Conservation (phyloP, 2,113 vertebrate genomes). For the Tinamus guttatus region DNA sequence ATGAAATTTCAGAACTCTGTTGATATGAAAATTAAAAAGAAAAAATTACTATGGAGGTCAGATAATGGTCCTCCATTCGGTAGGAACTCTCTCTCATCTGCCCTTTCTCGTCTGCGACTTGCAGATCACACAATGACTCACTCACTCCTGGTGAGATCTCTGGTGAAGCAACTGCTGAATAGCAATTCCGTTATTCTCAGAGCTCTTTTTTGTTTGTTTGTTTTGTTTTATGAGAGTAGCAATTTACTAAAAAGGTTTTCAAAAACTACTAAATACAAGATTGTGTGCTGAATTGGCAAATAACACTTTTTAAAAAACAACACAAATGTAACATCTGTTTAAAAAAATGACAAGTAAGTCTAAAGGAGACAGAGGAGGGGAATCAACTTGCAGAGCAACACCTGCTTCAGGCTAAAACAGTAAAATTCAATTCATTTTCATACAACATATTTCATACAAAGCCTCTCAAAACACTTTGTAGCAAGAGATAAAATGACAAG, state of each 20-base stretch:
- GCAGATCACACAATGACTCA: background rate
- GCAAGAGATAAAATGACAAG: slow-evolving; percentile 27
- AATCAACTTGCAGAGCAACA: slow-evolving; percentile 4
- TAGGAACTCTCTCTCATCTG: background rate
- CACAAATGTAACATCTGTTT: background rate
- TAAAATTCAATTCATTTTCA: slow-evolving; percentile 55
- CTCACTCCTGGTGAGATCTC: background rate
- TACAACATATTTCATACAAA: slow-evolving; percentile 40
- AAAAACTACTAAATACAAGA: background rate
- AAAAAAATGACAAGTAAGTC: slow-evolving; percentile 12
- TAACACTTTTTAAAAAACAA: background rate
- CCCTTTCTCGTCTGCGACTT: background rate
- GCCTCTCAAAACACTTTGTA: slow-evolving; percentile 26
- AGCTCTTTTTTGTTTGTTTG: background rate
- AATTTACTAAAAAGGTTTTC: background rate
- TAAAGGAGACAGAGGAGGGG: background rate
- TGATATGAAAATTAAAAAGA: background rate
- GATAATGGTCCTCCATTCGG: background rate
- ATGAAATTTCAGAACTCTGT: background rate
- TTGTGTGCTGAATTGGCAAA: background rate
- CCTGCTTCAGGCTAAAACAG: slow-evolving; percentile 48
- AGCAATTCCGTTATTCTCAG: background rate
- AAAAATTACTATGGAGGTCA: background rate
- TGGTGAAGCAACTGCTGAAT: background rate
- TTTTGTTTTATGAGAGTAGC: background rate